phyloP scores from a whole-genome alignment of 2,888 invertebrate genomes.

The Ariolimax columbianus region DNA sequence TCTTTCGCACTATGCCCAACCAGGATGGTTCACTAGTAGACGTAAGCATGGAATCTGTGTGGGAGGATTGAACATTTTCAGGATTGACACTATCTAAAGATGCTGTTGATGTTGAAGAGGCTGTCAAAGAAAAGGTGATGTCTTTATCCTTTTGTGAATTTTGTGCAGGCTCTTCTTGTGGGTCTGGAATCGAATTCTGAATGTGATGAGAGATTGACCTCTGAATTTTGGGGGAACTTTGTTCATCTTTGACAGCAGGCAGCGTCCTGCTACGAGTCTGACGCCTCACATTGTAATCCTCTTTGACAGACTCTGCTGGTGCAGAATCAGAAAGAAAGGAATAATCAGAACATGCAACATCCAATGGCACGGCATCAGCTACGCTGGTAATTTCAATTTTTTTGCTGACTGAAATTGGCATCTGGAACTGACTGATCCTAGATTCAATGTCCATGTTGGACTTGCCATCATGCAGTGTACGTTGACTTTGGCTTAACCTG shows the following conservation, averaged over 20 bases:
- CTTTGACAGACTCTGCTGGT: slow-evolving; percentile 60
- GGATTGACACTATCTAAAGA: slow-evolving; percentile 16
- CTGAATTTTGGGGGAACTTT: slow-evolving; percentile 55
- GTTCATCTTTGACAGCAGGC: slow-evolving; percentile 61
- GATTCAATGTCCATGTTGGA: slow-evolving; percentile 17
- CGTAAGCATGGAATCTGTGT: background rate
- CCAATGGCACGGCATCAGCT: background rate
- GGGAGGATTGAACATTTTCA: slow-evolving; percentile 3
- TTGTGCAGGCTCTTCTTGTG: background rate
- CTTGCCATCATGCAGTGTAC: slow-evolving; percentile 2
- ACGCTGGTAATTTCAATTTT: background rate
- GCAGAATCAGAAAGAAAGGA: slow-evolving; percentile 32
- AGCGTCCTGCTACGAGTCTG: slow-evolving; percentile 69
- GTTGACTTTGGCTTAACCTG: background rate
- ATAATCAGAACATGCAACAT: too few species aligned
- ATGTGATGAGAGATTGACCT: slow-evolving; percentile 56
- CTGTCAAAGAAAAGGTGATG: background rate
- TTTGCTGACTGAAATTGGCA: background rate
- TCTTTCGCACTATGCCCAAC: slow-evolving; percentile 52
- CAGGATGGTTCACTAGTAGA: slow-evolving; percentile 49
- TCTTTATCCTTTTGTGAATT: background rate
- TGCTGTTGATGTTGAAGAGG: background rate
- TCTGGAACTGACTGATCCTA: slow-evolving; percentile 33
- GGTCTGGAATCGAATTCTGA: slow-evolving; percentile 1
- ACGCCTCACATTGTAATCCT: slow-evolving; percentile 66